Percentiles rank a stretch among this genome's conserved stretches.
Conservation (phyloP, 2,113 vertebrate genomes). For the Pachycephala philippinensis region DNA sequence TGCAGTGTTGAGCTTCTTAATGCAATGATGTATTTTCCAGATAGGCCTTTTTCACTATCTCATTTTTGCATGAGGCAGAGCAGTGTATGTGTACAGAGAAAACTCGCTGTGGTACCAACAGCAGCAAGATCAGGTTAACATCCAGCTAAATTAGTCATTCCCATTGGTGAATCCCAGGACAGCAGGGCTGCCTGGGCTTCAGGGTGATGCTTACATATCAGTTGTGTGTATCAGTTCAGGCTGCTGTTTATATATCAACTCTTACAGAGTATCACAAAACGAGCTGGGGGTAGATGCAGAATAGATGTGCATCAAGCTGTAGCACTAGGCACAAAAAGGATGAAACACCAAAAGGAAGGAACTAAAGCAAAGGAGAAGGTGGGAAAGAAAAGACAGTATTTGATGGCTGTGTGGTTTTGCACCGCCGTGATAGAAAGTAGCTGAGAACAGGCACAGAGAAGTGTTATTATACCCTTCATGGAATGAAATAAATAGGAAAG, state of each 20-base stretch:
- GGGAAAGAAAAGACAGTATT: background rate
- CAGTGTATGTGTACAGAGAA: background rate
- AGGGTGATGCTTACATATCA: background rate
- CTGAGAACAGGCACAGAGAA: background rate
- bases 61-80: background rate
- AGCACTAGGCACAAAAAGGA: background rate
- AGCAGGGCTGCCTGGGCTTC: background rate
- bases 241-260: background rate
- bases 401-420: background rate
- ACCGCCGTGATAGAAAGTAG: background rate
- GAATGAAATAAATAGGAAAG: background rate
- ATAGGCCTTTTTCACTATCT: background rate
- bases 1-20: background rate
- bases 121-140: background rate
- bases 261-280: background rate
- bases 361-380: background rate
- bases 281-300: background rate
- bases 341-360: background rate
- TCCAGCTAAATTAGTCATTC: background rate
- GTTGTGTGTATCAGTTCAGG: background rate
- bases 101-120: background rate
- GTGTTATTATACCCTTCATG: fast-evolving
- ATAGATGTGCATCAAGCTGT: background rate
- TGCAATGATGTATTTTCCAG: background rate
- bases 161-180: background rate